A percentile compares a stretch with the other conserved stretches of the same genome.
phyloP scores from a whole-genome alignment of 2,113 vertebrate species.

The Psammodynastes pulverulentus region DNA sequence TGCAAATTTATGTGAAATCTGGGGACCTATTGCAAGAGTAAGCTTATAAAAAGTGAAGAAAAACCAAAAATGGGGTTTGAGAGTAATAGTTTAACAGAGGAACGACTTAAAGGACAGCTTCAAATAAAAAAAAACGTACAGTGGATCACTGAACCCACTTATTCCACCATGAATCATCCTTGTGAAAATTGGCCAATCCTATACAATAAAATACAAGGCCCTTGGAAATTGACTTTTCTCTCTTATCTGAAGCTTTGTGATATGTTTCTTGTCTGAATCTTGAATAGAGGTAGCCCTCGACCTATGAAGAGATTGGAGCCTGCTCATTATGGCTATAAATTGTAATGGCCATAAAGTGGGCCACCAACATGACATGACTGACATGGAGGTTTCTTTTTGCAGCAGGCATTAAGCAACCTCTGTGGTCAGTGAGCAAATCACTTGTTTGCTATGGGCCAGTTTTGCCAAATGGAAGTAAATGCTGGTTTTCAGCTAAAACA shows the following conservation, averaged over 20 bases:
- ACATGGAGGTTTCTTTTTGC: too few species aligned
- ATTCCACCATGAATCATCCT: not conserved
- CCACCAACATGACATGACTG: too few species aligned
- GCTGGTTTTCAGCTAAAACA: not conserved
- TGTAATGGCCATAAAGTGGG: not conserved
- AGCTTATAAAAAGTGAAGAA: not conserved
- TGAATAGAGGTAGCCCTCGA: not conserved
- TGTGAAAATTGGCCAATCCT: conserved; percentile 4
- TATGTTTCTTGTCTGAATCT: not conserved
- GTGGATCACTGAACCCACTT: not conserved
- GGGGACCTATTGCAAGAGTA: not conserved
- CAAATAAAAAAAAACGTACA: not conserved
- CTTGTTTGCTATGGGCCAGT: not conserved
- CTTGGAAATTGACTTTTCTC: not conserved
- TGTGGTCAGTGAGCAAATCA: not conserved
- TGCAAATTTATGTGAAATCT: not conserved
- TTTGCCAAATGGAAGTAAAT: not conserved
- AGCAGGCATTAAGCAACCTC: too few species aligned
- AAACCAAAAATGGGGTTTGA: not conserved
- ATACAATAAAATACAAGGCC: not conserved
- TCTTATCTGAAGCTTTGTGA: not conserved
- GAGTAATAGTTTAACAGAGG: not conserved
- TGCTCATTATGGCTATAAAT: not conserved
- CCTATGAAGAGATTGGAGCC: not conserved
- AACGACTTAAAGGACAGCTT: not conserved